Conservation (phyloP, 2,113 vertebrate species). For the Prunella fulvescens region DNA sequence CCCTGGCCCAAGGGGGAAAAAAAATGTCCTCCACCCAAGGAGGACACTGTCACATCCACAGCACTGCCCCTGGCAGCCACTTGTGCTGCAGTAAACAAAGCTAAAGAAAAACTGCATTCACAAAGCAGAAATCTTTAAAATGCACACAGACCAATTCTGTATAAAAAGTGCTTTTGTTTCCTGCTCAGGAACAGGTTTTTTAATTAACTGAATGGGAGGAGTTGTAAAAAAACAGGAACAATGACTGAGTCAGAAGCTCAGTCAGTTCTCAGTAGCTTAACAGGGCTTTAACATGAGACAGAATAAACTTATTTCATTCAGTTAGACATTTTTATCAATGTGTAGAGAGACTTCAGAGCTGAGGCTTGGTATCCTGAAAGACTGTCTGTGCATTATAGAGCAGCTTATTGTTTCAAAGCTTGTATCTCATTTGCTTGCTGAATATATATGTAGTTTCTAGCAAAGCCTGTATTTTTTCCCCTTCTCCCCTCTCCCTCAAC, state of each 20-base stretch:
- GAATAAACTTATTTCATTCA: constrained; percentile 31
- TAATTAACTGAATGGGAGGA: constrained; percentile 53
- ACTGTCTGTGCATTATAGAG: not conserved
- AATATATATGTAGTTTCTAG: not conserved
- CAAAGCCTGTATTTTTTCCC: not conserved
- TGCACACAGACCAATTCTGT: constrained; percentile 23
- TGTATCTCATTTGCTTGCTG: not conserved
- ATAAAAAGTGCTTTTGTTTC: constrained; percentile 62
- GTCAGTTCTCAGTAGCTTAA: constrained; percentile 32
- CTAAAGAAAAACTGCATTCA: constrained; percentile 60
- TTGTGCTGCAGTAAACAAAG: constrained; percentile 23
- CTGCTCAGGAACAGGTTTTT: constrained; percentile 50
- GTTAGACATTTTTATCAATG: constrained; percentile 40
- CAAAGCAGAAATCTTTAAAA: constrained; percentile 41
- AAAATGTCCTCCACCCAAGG: constrained; percentile 16
- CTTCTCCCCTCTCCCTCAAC: not conserved
- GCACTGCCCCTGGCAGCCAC: constrained; percentile 50
- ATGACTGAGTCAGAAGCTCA: constrained; percentile 44
- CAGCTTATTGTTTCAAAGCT: constrained; percentile 34
- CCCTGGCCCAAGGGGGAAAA: not conserved
- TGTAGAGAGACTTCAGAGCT: constrained; percentile 12
- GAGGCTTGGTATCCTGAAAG: constrained; percentile 12
- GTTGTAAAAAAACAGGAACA: constrained; percentile 34
- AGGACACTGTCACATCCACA: constrained; percentile 43
- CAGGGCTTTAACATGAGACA: not conserved